Conservation (phyloP, 2,113 vertebrate species). For the Trichechus manatus region DNA sequence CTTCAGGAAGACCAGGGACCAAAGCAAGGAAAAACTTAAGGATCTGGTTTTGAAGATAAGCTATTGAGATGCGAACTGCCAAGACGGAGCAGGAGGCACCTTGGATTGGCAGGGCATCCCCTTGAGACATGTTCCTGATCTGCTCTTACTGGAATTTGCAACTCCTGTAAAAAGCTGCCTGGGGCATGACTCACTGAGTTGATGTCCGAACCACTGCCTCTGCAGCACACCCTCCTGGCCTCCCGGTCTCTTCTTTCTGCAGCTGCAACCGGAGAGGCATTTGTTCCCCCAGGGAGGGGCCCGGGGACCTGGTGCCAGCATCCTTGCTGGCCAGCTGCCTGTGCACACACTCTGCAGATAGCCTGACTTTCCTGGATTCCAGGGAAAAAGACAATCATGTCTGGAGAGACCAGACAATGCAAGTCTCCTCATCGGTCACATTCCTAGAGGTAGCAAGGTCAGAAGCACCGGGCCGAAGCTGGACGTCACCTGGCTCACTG, state of each 20-base stretch:
- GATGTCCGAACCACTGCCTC: constrained; percentile 6
- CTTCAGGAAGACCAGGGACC: background rate
- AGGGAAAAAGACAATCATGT: background rate
- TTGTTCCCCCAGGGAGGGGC: constrained; percentile 20
- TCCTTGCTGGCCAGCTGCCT: background rate
- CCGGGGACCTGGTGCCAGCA: fast-evolving
- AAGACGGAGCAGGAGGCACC: background rate
- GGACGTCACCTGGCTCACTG: background rate
- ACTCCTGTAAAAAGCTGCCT: constrained; percentile 46
- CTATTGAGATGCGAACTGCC: background rate
- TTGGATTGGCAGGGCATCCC: background rate
- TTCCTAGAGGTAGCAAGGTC: constrained; percentile 50
- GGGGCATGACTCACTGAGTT: constrained; percentile 56
- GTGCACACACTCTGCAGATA: background rate
- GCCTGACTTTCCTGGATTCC: constrained; percentile 7
- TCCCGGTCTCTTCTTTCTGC: background rate
- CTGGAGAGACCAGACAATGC: background rate
- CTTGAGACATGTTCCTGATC: background rate
- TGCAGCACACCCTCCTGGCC: background rate
- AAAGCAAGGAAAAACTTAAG: background rate
- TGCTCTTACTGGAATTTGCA: constrained; percentile 67
- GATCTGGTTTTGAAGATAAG: constrained; percentile 27
- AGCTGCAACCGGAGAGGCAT: constrained; percentile 21
- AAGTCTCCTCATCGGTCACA: background rate
- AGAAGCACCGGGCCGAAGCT: fast-evolving